Percentiles rank a stretch among this genome's conserved stretches.
phyloP scores from a whole-genome alignment of 1,140 invertebrate genomes.

The Eurosta solidaginis region DNA sequence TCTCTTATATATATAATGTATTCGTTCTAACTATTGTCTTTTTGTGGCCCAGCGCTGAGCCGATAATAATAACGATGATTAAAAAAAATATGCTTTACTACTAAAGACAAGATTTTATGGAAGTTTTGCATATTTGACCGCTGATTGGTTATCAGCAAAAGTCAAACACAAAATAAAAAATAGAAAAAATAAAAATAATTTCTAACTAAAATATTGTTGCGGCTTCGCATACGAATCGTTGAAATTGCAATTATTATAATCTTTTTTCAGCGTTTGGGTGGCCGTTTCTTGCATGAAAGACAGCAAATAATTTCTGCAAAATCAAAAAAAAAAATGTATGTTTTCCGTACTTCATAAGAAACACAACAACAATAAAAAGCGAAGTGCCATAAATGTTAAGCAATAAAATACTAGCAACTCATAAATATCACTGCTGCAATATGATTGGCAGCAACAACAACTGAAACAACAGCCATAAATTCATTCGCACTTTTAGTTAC shows the following conservation, averaged over 20 bases:
- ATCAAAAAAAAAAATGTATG: background rate
- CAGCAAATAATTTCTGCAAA: background rate
- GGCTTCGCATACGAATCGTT: background rate
- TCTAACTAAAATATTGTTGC: background rate
- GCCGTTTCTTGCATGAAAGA: background rate
- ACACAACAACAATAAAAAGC: background rate
- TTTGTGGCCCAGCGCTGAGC: background rate
- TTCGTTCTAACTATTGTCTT: background rate
- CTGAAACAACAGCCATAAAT: constrained; percentile 7
- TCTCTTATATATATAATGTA: too few relatives aligned
- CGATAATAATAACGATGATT: background rate
- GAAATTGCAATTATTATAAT: constrained; percentile 18
- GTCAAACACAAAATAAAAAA: background rate
- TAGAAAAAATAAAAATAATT: too few relatives aligned
- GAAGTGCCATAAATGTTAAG: background rate
- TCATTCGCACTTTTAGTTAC: constrained; percentile 27
- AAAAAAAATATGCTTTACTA: background rate
- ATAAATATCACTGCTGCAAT: constrained; percentile 27
- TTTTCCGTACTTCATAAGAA: background rate
- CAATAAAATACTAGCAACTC: constrained; percentile 17
- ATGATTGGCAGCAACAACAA: background rate
- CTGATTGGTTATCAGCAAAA: background rate
- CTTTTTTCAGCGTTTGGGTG: constrained; percentile 14
- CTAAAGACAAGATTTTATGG: background rate
- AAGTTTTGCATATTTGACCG: constrained; percentile 6